phyloP scores from a whole-genome alignment of 2,888 invertebrate species.

The Acanthoscelides obtectus region DNA sequence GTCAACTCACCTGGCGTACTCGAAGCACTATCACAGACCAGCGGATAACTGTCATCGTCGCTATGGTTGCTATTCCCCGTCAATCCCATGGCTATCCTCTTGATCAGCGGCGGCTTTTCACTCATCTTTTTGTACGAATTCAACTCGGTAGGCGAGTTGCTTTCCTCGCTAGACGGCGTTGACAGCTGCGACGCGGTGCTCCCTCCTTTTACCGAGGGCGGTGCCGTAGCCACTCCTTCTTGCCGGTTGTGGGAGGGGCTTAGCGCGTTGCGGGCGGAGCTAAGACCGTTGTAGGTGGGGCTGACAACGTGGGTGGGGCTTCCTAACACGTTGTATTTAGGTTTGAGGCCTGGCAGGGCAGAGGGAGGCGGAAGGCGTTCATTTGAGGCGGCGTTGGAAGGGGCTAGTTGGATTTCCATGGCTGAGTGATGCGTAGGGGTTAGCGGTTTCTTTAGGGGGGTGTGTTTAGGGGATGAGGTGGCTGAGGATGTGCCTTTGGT shows the following conservation, averaged over 20 bases:
- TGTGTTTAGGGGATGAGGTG: background rate
- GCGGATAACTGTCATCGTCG: slow-evolving; percentile 66
- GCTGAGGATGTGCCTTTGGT: slow-evolving; percentile 10
- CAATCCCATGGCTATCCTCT: slow-evolving; percentile 72
- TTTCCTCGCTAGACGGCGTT: slow-evolving; percentile 75
- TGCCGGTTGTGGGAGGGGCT: background rate
- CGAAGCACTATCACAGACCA: slow-evolving; percentile 59
- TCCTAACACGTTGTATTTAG: slow-evolving; percentile 49
- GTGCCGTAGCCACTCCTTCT: background rate
- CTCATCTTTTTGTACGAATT: slow-evolving; percentile 78
- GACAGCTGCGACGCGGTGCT: slow-evolving; percentile 51
- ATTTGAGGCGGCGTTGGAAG: slow-evolving; percentile 49
- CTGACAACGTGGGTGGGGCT: slow-evolving; percentile 1
- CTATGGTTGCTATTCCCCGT: slow-evolving; percentile 50
- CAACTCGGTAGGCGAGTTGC: slow-evolving; percentile 82
- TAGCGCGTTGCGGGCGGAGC: slow-evolving; percentile 6
- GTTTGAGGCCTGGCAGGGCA: slow-evolving; percentile 64
- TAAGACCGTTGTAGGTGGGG: slow-evolving; percentile 20
- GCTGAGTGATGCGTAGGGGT: slow-evolving; percentile 3
- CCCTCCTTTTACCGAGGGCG: slow-evolving; percentile 15
- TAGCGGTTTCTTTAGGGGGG: background rate
- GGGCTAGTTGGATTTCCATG: slow-evolving; percentile 53
- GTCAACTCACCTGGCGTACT: slow-evolving; percentile 45
- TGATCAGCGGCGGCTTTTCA: slow-evolving; percentile 76
- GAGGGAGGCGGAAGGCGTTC: slow-evolving; percentile 55